Evolutionary conservation across 2,888 invertebrate species (phyloP).

Genomic region (Cheiracanthium punctorium): DNA sequence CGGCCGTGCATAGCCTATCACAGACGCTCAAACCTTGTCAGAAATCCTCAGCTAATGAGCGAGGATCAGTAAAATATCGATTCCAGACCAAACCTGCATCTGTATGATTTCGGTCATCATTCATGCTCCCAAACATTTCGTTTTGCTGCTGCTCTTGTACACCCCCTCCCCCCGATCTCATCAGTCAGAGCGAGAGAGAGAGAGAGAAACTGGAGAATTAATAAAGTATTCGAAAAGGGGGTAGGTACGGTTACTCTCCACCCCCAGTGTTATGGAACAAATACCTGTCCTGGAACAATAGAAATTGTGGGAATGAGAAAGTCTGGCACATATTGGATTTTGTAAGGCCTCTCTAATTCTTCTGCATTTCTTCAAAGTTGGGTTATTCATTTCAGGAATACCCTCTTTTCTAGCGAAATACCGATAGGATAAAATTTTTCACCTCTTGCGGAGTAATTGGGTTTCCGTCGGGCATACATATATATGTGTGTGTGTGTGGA

Average conservation of each 20-base stretch:
- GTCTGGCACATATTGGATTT: conserved; percentile 53
- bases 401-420: background rate
- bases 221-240: conserved; percentile 47
- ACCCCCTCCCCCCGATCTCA: conserved; percentile 23
- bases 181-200: conserved; percentile 53
- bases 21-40: background rate
- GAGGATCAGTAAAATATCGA: background rate
- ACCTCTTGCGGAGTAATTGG: background rate
- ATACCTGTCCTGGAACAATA: conserved; percentile 58
- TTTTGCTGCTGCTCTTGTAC: background rate
- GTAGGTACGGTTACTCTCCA: conserved; percentile 21
- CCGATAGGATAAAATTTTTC: conserved; percentile 3
- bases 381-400: conserved; percentile 12
- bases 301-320: conserved; percentile 37
- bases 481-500: no score
- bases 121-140: conserved; percentile 20
- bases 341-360: conserved; percentile 35
- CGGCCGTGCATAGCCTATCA: no score
- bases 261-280: conserved; percentile 34
- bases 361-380: conserved; percentile 39
- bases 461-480: background rate
- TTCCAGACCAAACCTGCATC: background rate
- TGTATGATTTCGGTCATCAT: conserved; percentile 42
- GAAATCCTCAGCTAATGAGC: background rate
- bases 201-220: conserved; percentile 62